A percentile compares a stretch with the other conserved stretches of the same genome.
phyloP scores from a whole-genome alignment of 2,797 vertebrate genomes.

The Clarias laeviceps region DNA sequence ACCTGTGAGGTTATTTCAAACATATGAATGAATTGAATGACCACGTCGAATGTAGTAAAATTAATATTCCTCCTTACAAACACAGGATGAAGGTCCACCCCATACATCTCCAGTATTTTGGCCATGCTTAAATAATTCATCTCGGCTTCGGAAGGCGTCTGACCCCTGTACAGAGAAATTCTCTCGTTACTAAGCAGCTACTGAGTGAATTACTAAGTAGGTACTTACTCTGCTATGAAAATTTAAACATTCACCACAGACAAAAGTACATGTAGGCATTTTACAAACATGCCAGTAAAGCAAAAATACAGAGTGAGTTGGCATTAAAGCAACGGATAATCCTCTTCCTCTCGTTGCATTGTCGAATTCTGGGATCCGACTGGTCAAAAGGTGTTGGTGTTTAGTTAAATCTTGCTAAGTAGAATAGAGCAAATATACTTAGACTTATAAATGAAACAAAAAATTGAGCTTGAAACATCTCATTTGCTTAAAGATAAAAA shows the following conservation, averaged over 20 bases:
- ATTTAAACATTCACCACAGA: neutral
- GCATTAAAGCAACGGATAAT: neutral
- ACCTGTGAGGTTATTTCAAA: neutral
- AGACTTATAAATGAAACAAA: neutral
- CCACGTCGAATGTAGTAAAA: neutral
- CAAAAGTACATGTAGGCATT: neutral
- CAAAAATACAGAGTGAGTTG: neutral
- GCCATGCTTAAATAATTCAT: conserved; percentile 82
- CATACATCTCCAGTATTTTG: conserved; percentile 91
- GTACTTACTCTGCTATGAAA: neutral
- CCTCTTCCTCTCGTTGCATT: too few species aligned
- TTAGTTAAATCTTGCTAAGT: neutral
- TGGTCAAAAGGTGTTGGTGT: neutral
- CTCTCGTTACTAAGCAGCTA: neutral
- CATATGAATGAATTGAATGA: neutral
- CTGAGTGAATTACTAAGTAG: neutral
- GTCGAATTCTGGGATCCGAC: neutral
- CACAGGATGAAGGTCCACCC: conserved; percentile 87
- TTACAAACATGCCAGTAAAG: neutral
- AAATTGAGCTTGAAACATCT: neutral
- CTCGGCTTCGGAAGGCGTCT: conserved; percentile 82
- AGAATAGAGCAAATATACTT: neutral
- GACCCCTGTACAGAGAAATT: conserved; percentile 70
- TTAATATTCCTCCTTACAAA: conserved; percentile 77
- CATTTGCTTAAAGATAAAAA: neutral